Evolutionary conservation across 2,113 vertebrate species (phyloP), one percentile per base, ranked within the genome.

Genomic region (Cavia aperea): DNA sequence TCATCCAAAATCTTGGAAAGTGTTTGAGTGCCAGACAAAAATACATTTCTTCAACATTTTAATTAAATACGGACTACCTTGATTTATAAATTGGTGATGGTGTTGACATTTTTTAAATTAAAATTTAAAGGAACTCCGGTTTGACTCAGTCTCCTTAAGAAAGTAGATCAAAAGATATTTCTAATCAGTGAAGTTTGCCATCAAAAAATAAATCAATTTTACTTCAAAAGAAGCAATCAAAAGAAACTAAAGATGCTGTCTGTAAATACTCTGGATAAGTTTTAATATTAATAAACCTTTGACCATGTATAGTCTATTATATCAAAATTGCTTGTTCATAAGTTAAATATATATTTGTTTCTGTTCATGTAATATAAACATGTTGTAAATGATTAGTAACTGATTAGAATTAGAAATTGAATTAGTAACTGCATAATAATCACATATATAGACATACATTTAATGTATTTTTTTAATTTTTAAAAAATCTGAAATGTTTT

Each of bases 91-190:
- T 88, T 88, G 66, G 19, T 90, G 62, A 29, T 91, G 49, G 18
- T 82, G 36, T 73, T 93, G 81, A 84, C 58, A 82, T 58, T 86
- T 86, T 92, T 94, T 16, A 92, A 87, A 75, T 93, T 91, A 85
- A 81, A 90, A 88, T 88, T 87, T 82, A 68, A 86, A 92, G 62
- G 26, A 70, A 77, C 33, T 77, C 8, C 26, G 51, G 11, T 12
- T 62, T 83, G 14, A 63, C 19, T 83, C 26, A 39, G 15, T 72
- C 12, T 84, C 14, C 54, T 13, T 63, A 39, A 92, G 39, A 93
- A 90, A 89, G 36, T 81, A 24, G 46, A 73, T 87, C 12, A 83
- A 89, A 90, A 51, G 12, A 1, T 86, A 85, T 63, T 88, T 93
- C n/a, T 39, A 89, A 83, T 56, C 43, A 56, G 68, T 87, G 36